A percentile compares a stretch with the other conserved stretches of the same genome.
These are phyloP conservation scores for Lophochroa leadbeateri DNA, from an alignment of 2,113 vertebrate species.

Conservation along the genomic window DNA sequence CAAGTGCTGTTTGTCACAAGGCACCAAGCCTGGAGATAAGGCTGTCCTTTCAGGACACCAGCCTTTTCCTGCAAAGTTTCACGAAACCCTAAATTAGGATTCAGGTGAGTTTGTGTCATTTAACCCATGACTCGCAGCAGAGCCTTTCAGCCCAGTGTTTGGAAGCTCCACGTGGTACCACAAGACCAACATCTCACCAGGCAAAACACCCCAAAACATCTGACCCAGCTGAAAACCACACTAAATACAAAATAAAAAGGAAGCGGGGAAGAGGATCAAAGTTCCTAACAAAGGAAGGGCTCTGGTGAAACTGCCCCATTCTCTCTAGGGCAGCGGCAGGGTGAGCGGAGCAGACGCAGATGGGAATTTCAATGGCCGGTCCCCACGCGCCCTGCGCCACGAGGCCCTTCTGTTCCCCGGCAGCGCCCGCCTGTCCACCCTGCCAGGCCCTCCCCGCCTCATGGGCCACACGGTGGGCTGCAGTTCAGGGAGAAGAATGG, in stretches of 20 bases:
- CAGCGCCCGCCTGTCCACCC: neutral
- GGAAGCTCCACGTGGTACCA: neutral
- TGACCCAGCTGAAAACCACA: neutral
- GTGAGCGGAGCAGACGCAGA: neutral
- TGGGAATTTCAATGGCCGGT: slow-evolving; percentile 36
- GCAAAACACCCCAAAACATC: neutral
- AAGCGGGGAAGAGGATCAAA: neutral
- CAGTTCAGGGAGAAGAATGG: neutral
- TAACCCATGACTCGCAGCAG: slow-evolving; percentile 1
- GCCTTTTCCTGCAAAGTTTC: slow-evolving; percentile 25
- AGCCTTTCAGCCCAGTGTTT: neutral
- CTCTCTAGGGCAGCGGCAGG: rapidly evolving
- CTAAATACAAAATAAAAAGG: neutral
- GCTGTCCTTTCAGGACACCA: neutral
- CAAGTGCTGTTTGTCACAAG: neutral
- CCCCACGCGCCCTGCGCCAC: neutral
- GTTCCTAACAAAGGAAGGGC: slow-evolving; percentile 37
- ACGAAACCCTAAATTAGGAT: slow-evolving; percentile 23
- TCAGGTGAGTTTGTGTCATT: slow-evolving; percentile 21
- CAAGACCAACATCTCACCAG: neutral
- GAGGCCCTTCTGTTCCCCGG: slow-evolving; percentile 46
- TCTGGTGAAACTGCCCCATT: neutral
- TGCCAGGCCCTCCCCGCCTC: neutral
- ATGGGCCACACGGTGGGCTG: neutral
- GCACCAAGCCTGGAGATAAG: neutral